These are phyloP conservation scores for Trisateles emortualis DNA, from an alignment of 2,888 invertebrate species.

Conservation along the genomic window DNA sequence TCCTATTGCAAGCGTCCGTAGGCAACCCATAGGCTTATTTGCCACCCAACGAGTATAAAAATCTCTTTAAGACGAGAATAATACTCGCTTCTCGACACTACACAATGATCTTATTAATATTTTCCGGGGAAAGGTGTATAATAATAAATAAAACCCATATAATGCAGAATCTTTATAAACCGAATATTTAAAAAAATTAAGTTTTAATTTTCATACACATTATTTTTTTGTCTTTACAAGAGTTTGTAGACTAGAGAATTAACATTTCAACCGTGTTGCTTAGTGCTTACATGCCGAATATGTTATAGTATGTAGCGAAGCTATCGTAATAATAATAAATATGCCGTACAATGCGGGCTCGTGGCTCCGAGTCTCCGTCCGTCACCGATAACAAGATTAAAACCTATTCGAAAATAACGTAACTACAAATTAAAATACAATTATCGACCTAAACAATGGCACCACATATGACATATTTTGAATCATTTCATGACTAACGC, in stretches of 20 bases:
- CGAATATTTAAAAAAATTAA: slow-evolving; percentile 81
- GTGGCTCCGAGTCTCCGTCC: slow-evolving; percentile 48
- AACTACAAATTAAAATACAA: slow-evolving; percentile 62
- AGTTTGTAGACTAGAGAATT: slow-evolving; percentile 85
- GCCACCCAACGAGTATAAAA: too few species aligned
- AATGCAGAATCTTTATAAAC: slow-evolving; percentile 85
- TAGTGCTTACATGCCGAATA: slow-evolving; percentile 71
- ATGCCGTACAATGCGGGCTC: slow-evolving; percentile 51
- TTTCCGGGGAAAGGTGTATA: not conserved
- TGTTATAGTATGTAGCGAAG: slow-evolving; percentile 69
- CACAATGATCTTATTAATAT: too few species aligned
- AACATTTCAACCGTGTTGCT: slow-evolving; percentile 79
- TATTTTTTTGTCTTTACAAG: slow-evolving; percentile 84
- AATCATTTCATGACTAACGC: slow-evolving; percentile 75
- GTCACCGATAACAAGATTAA: slow-evolving; percentile 65
- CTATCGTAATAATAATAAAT: slow-evolving; percentile 63
- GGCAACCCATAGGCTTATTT: too few species aligned
- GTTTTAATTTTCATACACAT: slow-evolving; percentile 78
- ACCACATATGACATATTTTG: slow-evolving; percentile 77
- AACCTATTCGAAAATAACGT: slow-evolving; percentile 66
- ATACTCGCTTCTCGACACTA: too few species aligned
- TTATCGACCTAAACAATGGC: slow-evolving; percentile 81
- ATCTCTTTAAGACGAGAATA: too few species aligned
- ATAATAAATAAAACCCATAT: slow-evolving; percentile 62
- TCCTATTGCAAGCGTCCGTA: too few species aligned